Conservation (phyloP, 2,797 vertebrate genomes). For the Urophycis tenuis region DNA sequence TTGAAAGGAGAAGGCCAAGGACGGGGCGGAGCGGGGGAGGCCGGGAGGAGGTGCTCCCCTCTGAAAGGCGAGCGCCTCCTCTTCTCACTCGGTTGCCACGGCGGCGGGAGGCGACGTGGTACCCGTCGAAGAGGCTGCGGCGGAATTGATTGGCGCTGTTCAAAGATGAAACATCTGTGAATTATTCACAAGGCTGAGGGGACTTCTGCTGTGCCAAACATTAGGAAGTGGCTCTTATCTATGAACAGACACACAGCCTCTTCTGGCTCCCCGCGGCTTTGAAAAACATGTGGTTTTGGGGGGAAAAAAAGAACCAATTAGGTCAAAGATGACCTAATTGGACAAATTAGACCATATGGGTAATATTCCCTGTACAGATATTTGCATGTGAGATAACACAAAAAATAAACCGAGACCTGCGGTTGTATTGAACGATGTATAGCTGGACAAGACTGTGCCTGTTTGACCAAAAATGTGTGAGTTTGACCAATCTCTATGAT, state of each 20-base stretch:
- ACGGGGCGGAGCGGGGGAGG: neutral
- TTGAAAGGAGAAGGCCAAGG: no score
- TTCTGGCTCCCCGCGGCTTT: neutral
- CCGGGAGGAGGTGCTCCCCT: neutral
- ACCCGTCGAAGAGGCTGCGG: neutral
- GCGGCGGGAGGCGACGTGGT: neutral
- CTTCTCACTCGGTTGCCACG: neutral
- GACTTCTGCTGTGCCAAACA: neutral
- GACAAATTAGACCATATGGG: neutral
- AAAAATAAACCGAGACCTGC: neutral
- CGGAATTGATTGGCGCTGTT: neutral
- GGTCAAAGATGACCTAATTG: neutral
- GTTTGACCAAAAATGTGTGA: neutral
- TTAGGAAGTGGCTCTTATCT: neutral
- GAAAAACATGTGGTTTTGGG: neutral
- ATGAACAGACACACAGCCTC: neutral
- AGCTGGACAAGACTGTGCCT: neutral
- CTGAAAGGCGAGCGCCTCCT: neutral
- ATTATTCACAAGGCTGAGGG: neutral
- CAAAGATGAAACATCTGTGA: neutral
- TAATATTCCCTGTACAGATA: neutral
- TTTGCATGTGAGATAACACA: neutral
- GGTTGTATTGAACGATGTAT: neutral
- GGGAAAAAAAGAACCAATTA: neutral
- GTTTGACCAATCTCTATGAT: no score